Percentiles rank a stretch among this genome's conserved stretches.
Conservation (phyloP, 2,888 invertebrate species). For the Lordiphosa fenestrarum region DNA sequence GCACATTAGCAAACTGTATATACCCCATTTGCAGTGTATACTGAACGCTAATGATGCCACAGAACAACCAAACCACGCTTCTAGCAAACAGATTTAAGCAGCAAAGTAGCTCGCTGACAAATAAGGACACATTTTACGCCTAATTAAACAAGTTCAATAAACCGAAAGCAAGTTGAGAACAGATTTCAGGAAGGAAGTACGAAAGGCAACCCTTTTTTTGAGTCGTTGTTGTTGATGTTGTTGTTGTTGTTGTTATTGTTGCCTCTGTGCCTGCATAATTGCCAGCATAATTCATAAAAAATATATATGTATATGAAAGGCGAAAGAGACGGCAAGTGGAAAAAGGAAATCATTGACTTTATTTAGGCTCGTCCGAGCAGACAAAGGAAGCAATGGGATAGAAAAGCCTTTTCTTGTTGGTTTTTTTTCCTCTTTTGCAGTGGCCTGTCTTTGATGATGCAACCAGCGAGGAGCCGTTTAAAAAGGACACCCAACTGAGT, state of each 20-base stretch:
- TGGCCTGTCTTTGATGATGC: slow-evolving; percentile 6
- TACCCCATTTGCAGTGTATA: too few relatives aligned
- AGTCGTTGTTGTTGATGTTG: slow-evolving; percentile 12
- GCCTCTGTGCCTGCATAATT: slow-evolving; percentile 55
- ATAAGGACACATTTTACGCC: slow-evolving; percentile 64
- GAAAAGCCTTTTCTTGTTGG: slow-evolving; percentile 1
- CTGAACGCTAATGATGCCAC: slow-evolving; percentile 7
- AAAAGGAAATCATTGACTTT: slow-evolving; percentile 68
- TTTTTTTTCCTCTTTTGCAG: neutral
- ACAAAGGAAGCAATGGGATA: slow-evolving; percentile 40
- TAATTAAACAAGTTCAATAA: slow-evolving; percentile 74
- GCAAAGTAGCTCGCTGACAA: slow-evolving; percentile 47
- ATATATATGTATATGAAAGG: slow-evolving; percentile 19
- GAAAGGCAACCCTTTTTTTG: slow-evolving; percentile 40
- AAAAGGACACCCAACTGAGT: slow-evolving; percentile 28
- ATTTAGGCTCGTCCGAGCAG: slow-evolving; percentile 57
- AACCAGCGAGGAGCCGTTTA: slow-evolving; percentile 34
- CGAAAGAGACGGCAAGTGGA: slow-evolving; percentile 15
- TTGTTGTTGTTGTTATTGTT: slow-evolving; percentile 43
- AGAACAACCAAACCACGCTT: slow-evolving; percentile 14
- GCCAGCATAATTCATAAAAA: slow-evolving; percentile 72
- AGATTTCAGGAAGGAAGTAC: slow-evolving; percentile 23
- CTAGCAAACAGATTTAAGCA: slow-evolving; percentile 11
- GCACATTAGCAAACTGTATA: too few relatives aligned
- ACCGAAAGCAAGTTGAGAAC: slow-evolving; percentile 47